Evolutionary conservation across 2,113 vertebrate species (phyloP).

Genomic region (Plotosus lineatus): DNA sequence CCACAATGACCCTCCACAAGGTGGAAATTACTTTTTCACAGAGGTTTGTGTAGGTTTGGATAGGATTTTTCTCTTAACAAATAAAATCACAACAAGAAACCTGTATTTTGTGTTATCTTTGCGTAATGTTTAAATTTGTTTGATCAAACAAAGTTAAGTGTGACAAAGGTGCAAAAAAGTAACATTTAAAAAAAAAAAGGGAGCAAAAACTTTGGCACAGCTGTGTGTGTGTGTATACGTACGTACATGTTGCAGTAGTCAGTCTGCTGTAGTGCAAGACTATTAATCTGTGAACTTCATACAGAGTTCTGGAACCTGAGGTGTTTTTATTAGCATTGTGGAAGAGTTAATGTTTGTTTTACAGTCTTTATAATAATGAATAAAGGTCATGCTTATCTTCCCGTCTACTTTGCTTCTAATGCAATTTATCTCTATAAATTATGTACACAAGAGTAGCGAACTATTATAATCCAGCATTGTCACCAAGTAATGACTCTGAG

Average conservation of each 20-base stretch:
- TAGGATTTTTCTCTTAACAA: too few relatives aligned
- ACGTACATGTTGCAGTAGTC: neutral
- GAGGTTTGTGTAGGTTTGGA: too few relatives aligned
- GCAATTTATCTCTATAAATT: neutral
- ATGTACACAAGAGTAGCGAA: neutral
- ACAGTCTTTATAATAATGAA: neutral
- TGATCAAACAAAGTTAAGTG: too few relatives aligned
- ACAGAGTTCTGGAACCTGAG: neutral
- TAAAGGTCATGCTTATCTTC: neutral
- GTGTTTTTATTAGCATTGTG: neutral
- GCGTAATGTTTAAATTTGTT: too few relatives aligned
- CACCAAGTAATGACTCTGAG: neutral
- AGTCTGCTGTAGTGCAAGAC: neutral
- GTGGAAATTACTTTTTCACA: too few relatives aligned
- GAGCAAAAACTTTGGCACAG: too few relatives aligned
- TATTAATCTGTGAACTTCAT: neutral
- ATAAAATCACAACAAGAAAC: too few relatives aligned
- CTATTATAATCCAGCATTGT: neutral
- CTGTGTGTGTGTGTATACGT: too few relatives aligned
- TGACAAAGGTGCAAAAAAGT: too few relatives aligned
- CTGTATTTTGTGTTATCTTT: too few relatives aligned
- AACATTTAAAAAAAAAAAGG: too few relatives aligned
- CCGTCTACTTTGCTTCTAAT: neutral
- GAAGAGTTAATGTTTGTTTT: neutral
- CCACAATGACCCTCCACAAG: too few relatives aligned